phyloP scores from a whole-genome alignment of 2,113 vertebrate genomes.

The Xiphorhynchus elegans region DNA sequence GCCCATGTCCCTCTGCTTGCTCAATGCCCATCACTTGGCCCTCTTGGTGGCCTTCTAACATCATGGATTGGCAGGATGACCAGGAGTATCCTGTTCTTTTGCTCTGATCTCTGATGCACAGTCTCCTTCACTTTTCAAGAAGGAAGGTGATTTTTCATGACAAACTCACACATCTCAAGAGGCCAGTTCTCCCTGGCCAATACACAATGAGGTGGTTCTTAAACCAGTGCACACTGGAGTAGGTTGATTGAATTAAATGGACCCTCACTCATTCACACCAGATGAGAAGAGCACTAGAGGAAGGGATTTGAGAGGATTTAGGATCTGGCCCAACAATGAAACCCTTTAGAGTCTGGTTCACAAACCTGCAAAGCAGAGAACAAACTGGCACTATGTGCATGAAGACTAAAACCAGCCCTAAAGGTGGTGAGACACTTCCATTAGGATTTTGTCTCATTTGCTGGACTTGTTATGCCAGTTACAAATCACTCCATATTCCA shows the following conservation, averaged over 20 bases:
- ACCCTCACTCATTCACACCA: not conserved
- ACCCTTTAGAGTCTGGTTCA: not conserved
- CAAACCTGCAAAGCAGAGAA: not conserved
- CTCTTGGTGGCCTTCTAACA: not conserved
- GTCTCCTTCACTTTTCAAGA: not conserved
- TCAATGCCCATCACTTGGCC: not conserved
- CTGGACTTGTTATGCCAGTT: not conserved
- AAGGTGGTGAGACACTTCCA: not conserved
- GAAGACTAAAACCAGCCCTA: not conserved
- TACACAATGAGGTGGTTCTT: not conserved
- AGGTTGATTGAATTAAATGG: not conserved
- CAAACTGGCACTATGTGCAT: not conserved
- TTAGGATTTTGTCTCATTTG: not conserved
- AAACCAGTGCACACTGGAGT: not conserved
- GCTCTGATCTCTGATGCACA: not conserved
- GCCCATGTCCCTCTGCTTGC: slow-evolving; percentile 52
- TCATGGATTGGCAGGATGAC: not conserved
- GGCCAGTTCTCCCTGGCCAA: accelerated
- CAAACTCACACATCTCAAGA: not conserved
- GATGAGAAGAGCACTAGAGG: not conserved
- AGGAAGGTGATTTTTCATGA: not conserved
- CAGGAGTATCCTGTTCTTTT: not conserved
- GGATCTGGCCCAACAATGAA: not conserved
- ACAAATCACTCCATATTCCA: not conserved
- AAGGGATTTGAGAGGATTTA: not conserved